Percentiles rank a stretch among this genome's conserved stretches.
Conservation (phyloP, 2,113 vertebrate genomes). For the Rallus limicola region DNA sequence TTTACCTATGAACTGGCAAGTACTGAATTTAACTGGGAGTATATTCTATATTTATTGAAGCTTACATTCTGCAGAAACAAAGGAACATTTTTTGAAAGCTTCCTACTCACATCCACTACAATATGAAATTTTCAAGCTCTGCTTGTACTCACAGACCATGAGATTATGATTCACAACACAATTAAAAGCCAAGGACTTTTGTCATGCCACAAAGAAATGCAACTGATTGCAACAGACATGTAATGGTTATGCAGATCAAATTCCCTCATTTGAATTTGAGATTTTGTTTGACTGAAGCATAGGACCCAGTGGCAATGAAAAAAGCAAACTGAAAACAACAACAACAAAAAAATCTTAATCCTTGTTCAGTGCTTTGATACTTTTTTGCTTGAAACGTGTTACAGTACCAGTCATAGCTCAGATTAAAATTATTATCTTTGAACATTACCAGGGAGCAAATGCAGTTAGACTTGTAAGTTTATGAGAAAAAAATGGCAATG, state of each 20-base stretch:
- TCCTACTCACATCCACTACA: not conserved
- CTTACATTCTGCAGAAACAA: not conserved
- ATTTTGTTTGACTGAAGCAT: not conserved
- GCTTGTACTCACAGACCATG: not conserved
- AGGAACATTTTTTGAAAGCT: not conserved
- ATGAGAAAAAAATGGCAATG: not conserved
- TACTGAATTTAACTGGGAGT: not conserved
- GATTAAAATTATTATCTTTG: not conserved
- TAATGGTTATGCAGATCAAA: not conserved
- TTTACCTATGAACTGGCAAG: not conserved
- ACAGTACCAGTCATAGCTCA: not conserved
- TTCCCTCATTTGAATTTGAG: not conserved
- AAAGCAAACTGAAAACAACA: not conserved
- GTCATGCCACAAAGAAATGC: not conserved
- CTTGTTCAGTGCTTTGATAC: not conserved
- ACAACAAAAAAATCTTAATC: not conserved
- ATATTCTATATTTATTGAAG: not conserved
- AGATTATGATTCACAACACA: conserved; percentile 22
- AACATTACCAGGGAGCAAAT: not conserved
- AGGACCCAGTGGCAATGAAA: not conserved
- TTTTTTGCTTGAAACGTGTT: not conserved
- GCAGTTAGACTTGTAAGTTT: not conserved
- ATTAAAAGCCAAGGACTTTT: not conserved
- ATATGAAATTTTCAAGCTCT: not conserved
- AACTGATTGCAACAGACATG: not conserved